Percentiles rank a stretch among this genome's conserved stretches.
Conservation (phyloP, 2,113 vertebrate species). For the Calonectris borealis region DNA sequence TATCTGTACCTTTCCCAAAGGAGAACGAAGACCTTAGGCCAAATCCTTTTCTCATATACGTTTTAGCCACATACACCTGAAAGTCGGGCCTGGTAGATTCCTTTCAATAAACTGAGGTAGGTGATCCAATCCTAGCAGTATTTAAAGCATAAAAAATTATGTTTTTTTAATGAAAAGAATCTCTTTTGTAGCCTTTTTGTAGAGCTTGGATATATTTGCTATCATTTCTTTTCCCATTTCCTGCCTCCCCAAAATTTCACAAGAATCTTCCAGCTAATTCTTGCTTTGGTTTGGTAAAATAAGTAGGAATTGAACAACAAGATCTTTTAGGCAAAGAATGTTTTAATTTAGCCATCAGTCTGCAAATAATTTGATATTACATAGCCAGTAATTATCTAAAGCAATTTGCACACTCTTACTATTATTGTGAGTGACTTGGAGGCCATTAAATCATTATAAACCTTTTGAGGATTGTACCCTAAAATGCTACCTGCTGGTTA, state of each 20-base stretch:
- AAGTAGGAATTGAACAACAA: not conserved
- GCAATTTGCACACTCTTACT: not conserved
- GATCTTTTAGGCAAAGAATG: not conserved
- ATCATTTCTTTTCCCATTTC: not conserved
- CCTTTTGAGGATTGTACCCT: not conserved
- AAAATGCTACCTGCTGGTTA: not conserved
- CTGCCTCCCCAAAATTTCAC: not conserved
- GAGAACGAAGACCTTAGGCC: not conserved
- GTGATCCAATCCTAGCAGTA: not conserved
- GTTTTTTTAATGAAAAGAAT: not conserved
- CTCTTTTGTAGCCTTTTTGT: not conserved
- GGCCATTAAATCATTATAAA: not conserved
- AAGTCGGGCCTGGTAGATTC: not conserved
- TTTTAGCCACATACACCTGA: not conserved
- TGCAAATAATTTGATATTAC: not conserved
- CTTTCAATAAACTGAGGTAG: not conserved
- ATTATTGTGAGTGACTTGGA: not conserved
- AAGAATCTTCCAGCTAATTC: not conserved
- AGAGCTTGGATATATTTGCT: not conserved
- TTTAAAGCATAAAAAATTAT: not conserved
- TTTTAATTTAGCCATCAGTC: not conserved
- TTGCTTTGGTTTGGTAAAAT: not conserved
- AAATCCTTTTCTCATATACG: not conserved
- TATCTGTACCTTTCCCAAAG: not conserved
- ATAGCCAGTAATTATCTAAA: not conserved